These are phyloP conservation scores for Sebastes vulpes DNA, from an alignment of 2,797 vertebrate species.

Conservation along the genomic window DNA sequence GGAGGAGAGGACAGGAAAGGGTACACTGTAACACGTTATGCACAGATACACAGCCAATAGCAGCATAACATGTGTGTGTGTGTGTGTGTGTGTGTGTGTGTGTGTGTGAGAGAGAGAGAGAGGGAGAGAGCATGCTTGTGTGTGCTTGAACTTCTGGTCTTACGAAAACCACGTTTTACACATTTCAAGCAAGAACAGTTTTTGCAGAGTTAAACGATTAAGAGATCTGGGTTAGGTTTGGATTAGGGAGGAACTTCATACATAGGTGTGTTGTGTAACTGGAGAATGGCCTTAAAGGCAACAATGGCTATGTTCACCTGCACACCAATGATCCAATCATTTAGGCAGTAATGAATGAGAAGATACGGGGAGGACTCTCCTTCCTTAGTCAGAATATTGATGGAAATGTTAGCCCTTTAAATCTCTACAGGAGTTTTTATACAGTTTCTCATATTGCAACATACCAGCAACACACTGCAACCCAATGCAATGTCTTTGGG, in stretches of 20 bases:
- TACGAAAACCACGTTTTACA: not conserved
- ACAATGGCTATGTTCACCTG: not conserved
- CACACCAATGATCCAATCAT: not conserved
- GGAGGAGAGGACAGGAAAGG: conserved; percentile 52
- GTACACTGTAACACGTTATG: conserved; percentile 47
- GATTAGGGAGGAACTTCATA: not conserved
- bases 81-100: not conserved
- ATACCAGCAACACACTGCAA: not conserved
- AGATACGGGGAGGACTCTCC: not conserved
- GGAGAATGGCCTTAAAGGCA: not conserved
- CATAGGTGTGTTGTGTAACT: not conserved
- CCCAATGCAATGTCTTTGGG: not conserved
- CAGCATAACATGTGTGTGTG: not conserved
- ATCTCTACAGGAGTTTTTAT: not conserved
- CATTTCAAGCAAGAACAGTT: not conserved
- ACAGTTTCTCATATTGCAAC: not conserved
- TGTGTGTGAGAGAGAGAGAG: not conserved
- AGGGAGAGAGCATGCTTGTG: not conserved
- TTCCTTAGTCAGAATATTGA: not conserved
- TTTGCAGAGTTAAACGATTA: not conserved
- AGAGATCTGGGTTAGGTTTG: not conserved
- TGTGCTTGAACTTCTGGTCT: not conserved
- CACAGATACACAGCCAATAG: conserved; percentile 46
- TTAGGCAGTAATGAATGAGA: not conserved
- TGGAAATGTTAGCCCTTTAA: not conserved